Evolutionary conservation across 92 coral and sea anemone species (phyloP), one percentile per base, ranked within the genome.

Genomic region (Epizoanthus ramosus): DNA sequence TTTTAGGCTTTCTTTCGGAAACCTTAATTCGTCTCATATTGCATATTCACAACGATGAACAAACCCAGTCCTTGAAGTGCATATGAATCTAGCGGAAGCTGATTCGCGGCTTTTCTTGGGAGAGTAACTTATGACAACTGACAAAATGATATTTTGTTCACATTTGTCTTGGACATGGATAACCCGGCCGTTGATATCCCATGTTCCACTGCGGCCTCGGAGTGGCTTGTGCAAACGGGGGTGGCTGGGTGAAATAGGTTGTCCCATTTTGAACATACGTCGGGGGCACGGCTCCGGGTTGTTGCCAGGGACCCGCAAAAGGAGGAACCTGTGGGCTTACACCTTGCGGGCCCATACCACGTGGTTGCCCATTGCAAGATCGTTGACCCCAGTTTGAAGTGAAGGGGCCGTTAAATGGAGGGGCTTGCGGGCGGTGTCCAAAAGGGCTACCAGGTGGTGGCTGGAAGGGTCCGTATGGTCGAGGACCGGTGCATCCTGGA

Each of bases 301-400:
- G 72, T 24, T 67, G 72, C 72, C 72, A 67, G 72, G 72, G 72
- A 33, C 13, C 72, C 15, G 21, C 72, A 35, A 28, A 67, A 17
- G 35, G 50, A 28, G 72, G 72, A 6, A n/a, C 72, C 47, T 67
- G 72, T 18, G 43, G 35, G n/a, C 15, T 66, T 10, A 66, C 6
- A 6, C 71, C 71, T 9, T 41, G 71, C 16, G 71, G 71, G 47
- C 41, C 72, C 72, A 67, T 67, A 67, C 22, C 22, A 67, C 35
- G 39, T 35, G 72, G 50, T 33, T 41, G 47, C 14, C 12, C 50
- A 7, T 43, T 24, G 22, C 31, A 67, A 16, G 72, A 41, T 7
- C 19, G 50, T 33, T 37, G 50, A 14, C 9, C 50, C 72, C 72
- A 67, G 35, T 43, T 37, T 31, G 72, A 41, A 65, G 31, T 39